A percentile compares a stretch with the other conserved stretches of the same genome.
Evolutionary conservation across 2,113 vertebrate genomes (phyloP).

Genomic region (Corapipo altera): DNA sequence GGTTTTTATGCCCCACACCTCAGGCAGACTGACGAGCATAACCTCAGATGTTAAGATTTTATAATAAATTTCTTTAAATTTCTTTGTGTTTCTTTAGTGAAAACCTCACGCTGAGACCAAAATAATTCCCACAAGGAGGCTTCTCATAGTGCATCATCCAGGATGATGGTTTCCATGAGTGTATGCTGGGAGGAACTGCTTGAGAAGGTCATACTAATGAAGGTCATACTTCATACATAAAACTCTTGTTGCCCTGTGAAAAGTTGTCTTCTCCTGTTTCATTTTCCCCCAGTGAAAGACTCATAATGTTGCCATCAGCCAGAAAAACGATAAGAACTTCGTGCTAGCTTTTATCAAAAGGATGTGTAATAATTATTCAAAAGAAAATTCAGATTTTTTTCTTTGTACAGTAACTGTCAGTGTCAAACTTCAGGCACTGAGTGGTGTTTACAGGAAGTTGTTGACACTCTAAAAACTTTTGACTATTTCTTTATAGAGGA

Average conservation of each 20-base stretch:
- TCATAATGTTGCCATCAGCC: not conserved
- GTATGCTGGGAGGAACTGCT: not conserved
- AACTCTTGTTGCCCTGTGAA: not conserved
- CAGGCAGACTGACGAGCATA: not conserved
- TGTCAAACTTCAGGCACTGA: not conserved
- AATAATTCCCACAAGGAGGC: not conserved
- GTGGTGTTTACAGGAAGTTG: not conserved
- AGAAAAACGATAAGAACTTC: not conserved
- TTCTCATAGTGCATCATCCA: not conserved
- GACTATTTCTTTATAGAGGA: not conserved
- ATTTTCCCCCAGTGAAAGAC: not conserved
- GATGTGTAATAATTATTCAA: not conserved
- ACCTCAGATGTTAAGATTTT: not conserved
- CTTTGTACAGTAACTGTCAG: not conserved
- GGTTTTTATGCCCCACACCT: not conserved
- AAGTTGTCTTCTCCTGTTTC: not conserved
- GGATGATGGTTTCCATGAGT: not conserved
- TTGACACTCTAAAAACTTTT: not conserved
- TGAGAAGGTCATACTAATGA: slow-evolving; percentile 13
- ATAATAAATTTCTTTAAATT: not conserved
- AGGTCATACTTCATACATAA: not conserved
- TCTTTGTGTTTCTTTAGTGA: not conserved
- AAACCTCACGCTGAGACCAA: not conserved
- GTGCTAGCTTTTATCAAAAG: not conserved
- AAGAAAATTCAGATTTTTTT: not conserved